phyloP scores from a whole-genome alignment of 2,888 invertebrate species.

The Chelonus formosanus region DNA sequence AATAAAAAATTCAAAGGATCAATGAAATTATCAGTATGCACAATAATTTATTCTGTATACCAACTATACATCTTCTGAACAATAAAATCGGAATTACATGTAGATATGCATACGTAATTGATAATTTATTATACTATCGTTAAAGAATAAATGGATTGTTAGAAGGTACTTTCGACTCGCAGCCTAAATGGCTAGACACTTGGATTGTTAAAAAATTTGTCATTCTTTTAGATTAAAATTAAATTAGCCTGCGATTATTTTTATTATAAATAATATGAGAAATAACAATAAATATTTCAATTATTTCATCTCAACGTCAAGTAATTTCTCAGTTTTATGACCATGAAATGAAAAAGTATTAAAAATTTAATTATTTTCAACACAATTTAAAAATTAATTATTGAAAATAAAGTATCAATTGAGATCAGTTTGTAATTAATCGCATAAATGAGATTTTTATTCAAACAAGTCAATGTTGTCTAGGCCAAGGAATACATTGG shows the following conservation, averaged over 20 bases:
- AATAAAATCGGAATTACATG: conserved; percentile 39
- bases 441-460: too few species aligned
- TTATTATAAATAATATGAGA: not conserved
- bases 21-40: conserved; percentile 3
- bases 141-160: conserved; percentile 33
- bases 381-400: too few species aligned
- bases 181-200: conserved; percentile 49
- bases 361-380: too few species aligned
- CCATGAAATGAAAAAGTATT: too few species aligned
- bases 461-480: too few species aligned
- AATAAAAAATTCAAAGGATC: not conserved
- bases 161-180: conserved; percentile 59
- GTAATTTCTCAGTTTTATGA: too few species aligned
- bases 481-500: too few species aligned
- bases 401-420: too few species aligned
- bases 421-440: too few species aligned
- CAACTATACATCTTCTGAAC: conserved; percentile 31
- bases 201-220: conserved; percentile 11
- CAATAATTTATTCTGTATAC: conserved; percentile 28
- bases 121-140: conserved; percentile 33
- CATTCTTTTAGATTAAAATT: not conserved
- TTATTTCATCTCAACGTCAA: too few species aligned
- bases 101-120: conserved; percentile 35
- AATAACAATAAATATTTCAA: conserved; percentile 8
- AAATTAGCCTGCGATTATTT: conserved; percentile 11